Evolutionary conservation across 2,113 vertebrate genomes (phyloP), one percentile per base, ranked within the genome.

Genomic region (Rhabdornis inornatus): DNA sequence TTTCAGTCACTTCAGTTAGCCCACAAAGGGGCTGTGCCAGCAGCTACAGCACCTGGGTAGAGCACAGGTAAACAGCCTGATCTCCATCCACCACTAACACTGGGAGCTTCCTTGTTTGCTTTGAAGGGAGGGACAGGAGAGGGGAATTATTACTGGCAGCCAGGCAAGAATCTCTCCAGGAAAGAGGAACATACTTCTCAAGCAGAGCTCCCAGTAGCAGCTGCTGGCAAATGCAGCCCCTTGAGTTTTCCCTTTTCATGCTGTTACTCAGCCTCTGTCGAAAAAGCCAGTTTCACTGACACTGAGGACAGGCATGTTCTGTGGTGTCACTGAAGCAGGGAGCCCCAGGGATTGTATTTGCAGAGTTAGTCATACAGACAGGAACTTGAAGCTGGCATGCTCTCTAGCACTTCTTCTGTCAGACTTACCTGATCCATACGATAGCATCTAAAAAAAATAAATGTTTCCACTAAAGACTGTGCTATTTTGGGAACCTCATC

Each of bases 1-100:
- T 71, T 80, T 55, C 49, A 37, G 37, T n/a, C 12, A 14, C 74
- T 82, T 66, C 33, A 39, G 28, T 4, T 10, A 68, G n/a, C 12
- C 56, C 49, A 10, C 0, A 0, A 35, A 49, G 5, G 22, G 37
- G 28, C 47, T 0, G 0, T 31, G 56, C 35, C 37, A 70, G 63
- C 53, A 68, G 55, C 33, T 24, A 27, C 12, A 12, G 68, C 17
- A 49, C 11, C 8, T 1, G 55, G 37, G 18, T 28, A 63, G 15
- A 49, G 33, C 11, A 0, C 76, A 77, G 40, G 80, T 21, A 6
- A 76, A 24, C 5, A 57, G 21, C 50, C 72, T 60, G 60, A 87
- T 35, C 42, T 28, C 9, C 23, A 57, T 9, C n/a, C 65, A 77
- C 45, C n/a, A 14, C 40, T 1, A 70, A 52, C 49, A 56, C 49